Conservation (phyloP, 2,797 vertebrate species). For the Parauchenoglanis ngamensis region DNA sequence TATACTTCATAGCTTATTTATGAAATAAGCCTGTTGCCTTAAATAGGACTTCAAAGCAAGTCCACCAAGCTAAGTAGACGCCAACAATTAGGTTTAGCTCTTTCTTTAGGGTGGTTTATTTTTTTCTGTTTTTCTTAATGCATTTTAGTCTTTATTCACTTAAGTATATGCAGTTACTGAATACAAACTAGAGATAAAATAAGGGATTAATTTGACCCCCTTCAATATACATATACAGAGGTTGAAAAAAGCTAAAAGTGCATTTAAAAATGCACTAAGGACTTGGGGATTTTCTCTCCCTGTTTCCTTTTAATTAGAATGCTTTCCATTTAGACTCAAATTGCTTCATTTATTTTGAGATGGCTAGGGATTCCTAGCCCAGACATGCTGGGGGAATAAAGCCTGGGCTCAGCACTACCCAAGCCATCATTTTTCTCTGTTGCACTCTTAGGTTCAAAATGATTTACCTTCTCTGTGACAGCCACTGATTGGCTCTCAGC, state of each 20-base stretch:
- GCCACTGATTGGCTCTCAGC: slow-evolving; percentile 68
- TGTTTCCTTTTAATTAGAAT: slow-evolving; percentile 75
- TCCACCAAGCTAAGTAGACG: neutral
- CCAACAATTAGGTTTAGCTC: neutral
- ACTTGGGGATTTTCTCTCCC: slow-evolving; percentile 57
- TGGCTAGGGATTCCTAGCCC: slow-evolving; percentile 72
- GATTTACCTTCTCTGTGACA: slow-evolving; percentile 74
- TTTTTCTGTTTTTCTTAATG: neutral
- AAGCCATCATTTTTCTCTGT: slow-evolving; percentile 69
- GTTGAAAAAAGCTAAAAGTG: neutral
- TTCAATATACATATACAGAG: slow-evolving; percentile 18
- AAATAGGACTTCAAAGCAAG: slow-evolving; percentile 24
- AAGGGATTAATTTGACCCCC: slow-evolving; percentile 19
- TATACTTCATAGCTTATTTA: slow-evolving; percentile 19
- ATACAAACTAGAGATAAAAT: slow-evolving; percentile 30
- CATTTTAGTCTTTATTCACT: neutral
- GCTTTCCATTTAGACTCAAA: slow-evolving; percentile 66
- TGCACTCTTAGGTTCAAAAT: slow-evolving; percentile 77
- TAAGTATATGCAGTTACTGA: slow-evolving; percentile 19
- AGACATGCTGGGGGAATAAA: slow-evolving; percentile 68
- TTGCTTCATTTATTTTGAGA: slow-evolving; percentile 76
- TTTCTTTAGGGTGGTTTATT: slow-evolving; percentile 11
- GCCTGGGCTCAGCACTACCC: slow-evolving; percentile 66
- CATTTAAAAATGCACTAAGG: slow-evolving; percentile 51
- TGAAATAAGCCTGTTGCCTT: neutral